phyloP scores from a whole-genome alignment of 2,113 vertebrate species.

The Glaucidium brasilianum region DNA sequence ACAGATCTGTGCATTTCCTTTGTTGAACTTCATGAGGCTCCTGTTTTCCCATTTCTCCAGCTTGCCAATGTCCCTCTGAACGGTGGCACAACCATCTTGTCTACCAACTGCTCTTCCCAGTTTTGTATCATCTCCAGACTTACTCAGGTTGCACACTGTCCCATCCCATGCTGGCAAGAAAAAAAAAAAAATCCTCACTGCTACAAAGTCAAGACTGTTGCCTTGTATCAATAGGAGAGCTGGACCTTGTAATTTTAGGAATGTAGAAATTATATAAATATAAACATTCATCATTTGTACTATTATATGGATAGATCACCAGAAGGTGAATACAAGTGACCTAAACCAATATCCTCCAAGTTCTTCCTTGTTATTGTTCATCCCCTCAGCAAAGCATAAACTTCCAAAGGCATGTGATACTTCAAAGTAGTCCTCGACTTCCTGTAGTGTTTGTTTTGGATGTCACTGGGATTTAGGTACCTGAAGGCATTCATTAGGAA shows the following conservation, averaged over 20 bases:
- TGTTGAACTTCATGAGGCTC: not conserved
- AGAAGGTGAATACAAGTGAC: not conserved
- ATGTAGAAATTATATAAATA: not conserved
- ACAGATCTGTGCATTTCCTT: not conserved
- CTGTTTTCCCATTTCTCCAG: not conserved
- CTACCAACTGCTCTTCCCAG: not conserved
- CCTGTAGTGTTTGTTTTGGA: not conserved
- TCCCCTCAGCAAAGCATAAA: not conserved
- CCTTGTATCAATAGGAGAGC: not conserved
- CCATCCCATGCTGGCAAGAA: not conserved
- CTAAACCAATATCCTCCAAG: not conserved
- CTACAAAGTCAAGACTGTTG: not conserved
- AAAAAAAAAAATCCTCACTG: not conserved
- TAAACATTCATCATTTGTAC: not conserved
- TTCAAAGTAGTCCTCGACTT: not conserved
- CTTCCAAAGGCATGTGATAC: not conserved
- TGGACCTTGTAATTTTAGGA: not conserved
- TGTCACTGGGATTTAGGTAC: not conserved
- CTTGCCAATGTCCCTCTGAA: not conserved
- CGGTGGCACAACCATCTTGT: not conserved
- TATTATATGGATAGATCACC: not conserved
- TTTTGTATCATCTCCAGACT: not conserved
- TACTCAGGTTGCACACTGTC: not conserved
- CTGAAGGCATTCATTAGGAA: not conserved
- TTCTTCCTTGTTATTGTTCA: not conserved